These are phyloP conservation scores for Globodera rostochiensis DNA, from an alignment of 1,140 invertebrate genomes.

Conservation along the genomic window DNA sequence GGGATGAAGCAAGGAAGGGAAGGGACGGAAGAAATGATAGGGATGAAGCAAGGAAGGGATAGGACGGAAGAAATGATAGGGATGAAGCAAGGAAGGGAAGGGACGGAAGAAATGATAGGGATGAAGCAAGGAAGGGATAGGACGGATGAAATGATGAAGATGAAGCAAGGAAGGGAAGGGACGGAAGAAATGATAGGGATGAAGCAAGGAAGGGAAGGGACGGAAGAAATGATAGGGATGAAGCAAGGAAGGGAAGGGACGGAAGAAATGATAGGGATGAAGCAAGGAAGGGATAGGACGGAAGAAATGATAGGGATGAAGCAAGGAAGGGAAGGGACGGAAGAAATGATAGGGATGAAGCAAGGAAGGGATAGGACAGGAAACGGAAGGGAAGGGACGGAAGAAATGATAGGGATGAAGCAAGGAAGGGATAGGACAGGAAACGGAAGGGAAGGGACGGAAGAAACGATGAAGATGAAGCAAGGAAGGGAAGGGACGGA, in stretches of 20 bases:
- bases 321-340: neutral
- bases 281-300: neutral
- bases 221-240: neutral
- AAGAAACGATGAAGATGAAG: neutral
- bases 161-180: neutral
- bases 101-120: no score
- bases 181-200: neutral
- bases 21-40: neutral
- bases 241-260: neutral
- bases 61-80: neutral
- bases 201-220: neutral
- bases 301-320: neutral
- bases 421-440: neutral
- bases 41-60: neutral
- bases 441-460: neutral
- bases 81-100: neutral
- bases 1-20: neutral
- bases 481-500: neutral
- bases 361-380: neutral
- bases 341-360: neutral
- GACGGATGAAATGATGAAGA: neutral
- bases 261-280: neutral
- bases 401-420: neutral
- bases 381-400: neutral
- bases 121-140: neutral